Evolutionary conservation across 2,113 vertebrate genomes (phyloP), one percentile per base, ranked within the genome.

Genomic region (Eretmochelys imbricata): DNA sequence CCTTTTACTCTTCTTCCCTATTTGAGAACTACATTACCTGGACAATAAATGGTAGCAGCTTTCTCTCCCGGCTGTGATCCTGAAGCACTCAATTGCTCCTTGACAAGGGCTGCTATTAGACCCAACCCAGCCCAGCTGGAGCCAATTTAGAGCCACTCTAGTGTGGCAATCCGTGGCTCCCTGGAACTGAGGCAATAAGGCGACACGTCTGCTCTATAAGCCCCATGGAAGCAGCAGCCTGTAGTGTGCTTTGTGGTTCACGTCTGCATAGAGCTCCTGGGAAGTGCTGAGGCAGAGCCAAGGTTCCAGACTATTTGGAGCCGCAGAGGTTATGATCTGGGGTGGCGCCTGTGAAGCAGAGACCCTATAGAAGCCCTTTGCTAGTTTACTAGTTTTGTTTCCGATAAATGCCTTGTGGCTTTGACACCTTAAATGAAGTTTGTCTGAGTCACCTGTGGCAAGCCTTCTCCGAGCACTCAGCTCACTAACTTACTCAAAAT

Each of bases 151-250:
- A 50, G 76, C 31, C 8, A 69, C 0, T 2, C 6, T 59, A 49
- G 31, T 8, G 3, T 4, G 72, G 53, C 0, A 0, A 10, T 12
- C 31, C 29, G 54, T 48, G 69, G 38, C 49, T 46, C n/a, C 25
- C 38, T 79, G 76, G 38, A 20, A 49, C 24, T 35, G 46, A 85
- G 80, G 22, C 35, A 42, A 38, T 38, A 1, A 4, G 29, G 38
- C 35, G 31, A 53, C 24, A 12, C 75, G 72, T n/a, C 7, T 76
- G 48, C 48, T 42, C 25, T 46, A 22, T 27, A 59, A 24, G 82
- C 38, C 46, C 57, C 8, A 29, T 25, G 42, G 48, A 86, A 82
- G 53, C 79, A 53, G 69, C 81, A 87, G 25, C 79, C 80, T 76
- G 46, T 53, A 35, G 38, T 55, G 38, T 38, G 62, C 48, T 79